Percentiles rank a stretch among this genome's conserved stretches.
Conservation (phyloP, 2,888 invertebrate genomes). For the Dione vanillae region DNA sequence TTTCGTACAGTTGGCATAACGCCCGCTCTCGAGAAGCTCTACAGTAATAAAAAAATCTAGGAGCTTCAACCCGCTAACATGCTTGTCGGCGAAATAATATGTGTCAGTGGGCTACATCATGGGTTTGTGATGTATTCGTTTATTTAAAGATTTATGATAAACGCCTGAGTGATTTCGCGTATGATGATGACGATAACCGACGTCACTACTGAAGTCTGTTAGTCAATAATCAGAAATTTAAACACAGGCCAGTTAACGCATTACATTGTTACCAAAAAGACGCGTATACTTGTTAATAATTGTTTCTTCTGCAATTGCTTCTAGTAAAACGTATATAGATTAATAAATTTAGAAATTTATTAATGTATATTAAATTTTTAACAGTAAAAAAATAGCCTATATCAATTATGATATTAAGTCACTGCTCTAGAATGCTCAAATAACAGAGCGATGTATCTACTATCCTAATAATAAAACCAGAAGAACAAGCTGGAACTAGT, state of each 20-base stretch:
- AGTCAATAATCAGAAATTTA: conserved; percentile 40
- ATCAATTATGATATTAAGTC: not conserved
- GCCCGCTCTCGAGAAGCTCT: conserved; percentile 69
- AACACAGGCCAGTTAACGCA: conserved; percentile 29
- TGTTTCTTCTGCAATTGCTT: too few species aligned
- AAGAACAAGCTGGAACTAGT: conserved; percentile 19
- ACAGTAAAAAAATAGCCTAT: too few species aligned
- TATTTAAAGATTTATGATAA: conserved; percentile 41
- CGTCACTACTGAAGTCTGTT: conserved; percentile 31
- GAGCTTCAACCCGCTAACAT: conserved; percentile 41
- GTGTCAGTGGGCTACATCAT: conserved; percentile 34
- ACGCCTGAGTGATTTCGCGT: not conserved
- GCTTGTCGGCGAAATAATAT: conserved; percentile 20
- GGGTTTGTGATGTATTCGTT: conserved; percentile 34
- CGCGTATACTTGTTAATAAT: too few species aligned
- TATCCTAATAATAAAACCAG: conserved; percentile 13
- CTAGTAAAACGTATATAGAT: too few species aligned
- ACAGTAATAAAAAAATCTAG: conserved; percentile 67
- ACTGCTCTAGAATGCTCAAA: not conserved
- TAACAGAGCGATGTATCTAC: not conserved
- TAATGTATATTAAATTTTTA: too few species aligned
- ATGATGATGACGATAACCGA: conserved; percentile 35
- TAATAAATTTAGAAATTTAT: too few species aligned
- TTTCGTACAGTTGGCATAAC: conserved; percentile 71
- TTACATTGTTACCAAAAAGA: conserved; percentile 32